Evolutionary conservation across 2,797 vertebrate species (phyloP), one percentile per base, ranked within the genome.

Genomic region (Eidolon dupreanum): DNA sequence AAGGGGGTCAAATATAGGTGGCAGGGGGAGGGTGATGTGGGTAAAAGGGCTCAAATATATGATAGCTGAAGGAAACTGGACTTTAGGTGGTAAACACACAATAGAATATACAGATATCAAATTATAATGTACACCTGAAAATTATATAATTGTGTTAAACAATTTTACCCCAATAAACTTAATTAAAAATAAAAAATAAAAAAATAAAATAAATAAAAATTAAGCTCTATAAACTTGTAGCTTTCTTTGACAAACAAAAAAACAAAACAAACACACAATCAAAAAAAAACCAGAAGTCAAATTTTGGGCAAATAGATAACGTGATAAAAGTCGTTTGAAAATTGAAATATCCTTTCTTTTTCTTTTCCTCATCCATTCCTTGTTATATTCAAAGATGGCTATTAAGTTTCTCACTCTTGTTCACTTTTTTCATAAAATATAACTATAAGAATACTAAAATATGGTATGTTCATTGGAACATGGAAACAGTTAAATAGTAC

Each of bases 291-390:
- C 46, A 88, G 43, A 94, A 96, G 53, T 55, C 65, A 75, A 78
- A 97, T n/a, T 98, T 94, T 86, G 57, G 96, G 90, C 88, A 97
- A 90, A 95, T 84, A 92, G 85, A 92, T 93, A 95, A 98, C 75
- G 92, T 93, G 93, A 65, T 89, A 53, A 77, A 79, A 83, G 10
- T 15, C 41, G 12, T 96, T 89, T 84, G 51, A 92, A 90, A 94
- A 93, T 74, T 55, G 90, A 97, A 98, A 93, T 41, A 38, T 51
- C 63, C 22, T 17, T 66, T 87, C 26, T 41, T 51, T 93, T 73
- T 75, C 38, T 15, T 43, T 85, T 68, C 19, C 17, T 75, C 19
- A 59, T 75, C 5, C 57, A 79, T 65, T 59, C 6, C 26, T 65
- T 85, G 28, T 22, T 57, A 2, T 70, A 36, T 53, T 84, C 38